phyloP scores from a whole-genome alignment of 1,140 invertebrate genomes.

The Linepithema humile region DNA sequence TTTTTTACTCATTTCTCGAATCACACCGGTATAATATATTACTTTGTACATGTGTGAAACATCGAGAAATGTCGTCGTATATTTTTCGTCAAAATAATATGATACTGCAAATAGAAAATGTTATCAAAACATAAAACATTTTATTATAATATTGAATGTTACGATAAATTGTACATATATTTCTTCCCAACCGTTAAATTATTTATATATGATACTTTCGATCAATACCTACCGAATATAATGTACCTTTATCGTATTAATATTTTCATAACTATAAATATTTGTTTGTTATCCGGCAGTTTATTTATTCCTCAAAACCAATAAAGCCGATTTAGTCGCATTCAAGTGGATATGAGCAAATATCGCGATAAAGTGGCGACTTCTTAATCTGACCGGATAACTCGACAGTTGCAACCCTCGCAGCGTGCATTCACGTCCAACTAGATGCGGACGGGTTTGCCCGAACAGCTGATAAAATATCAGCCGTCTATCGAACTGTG shows the following conservation, averaged over 20 bases:
- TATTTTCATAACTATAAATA: background rate
- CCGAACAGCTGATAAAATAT: constrained; percentile 78
- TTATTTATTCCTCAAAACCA: background rate
- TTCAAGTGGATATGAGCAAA: background rate
- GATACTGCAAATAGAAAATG: background rate
- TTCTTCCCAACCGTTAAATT: background rate
- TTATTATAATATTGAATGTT: background rate
- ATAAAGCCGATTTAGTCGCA: background rate
- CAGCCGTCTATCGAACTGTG: constrained; percentile 77
- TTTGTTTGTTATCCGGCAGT: background rate
- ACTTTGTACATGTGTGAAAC: background rate
- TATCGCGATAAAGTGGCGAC: background rate
- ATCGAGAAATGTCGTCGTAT: background rate
- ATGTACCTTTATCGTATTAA: background rate
- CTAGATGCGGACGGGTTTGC: constrained; percentile 16
- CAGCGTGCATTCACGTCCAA: background rate
- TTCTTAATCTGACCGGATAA: constrained; percentile 15
- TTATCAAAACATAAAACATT: no score
- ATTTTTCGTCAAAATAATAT: background rate
- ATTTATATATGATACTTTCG: background rate
- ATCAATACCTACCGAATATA: background rate
- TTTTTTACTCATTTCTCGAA: background rate
- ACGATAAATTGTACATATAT: background rate
- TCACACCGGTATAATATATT: background rate
- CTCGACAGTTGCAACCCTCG: background rate